These are phyloP conservation scores for Lochmaea crataegi DNA, from an alignment of 2,888 invertebrate genomes.

Conservation along the genomic window DNA sequence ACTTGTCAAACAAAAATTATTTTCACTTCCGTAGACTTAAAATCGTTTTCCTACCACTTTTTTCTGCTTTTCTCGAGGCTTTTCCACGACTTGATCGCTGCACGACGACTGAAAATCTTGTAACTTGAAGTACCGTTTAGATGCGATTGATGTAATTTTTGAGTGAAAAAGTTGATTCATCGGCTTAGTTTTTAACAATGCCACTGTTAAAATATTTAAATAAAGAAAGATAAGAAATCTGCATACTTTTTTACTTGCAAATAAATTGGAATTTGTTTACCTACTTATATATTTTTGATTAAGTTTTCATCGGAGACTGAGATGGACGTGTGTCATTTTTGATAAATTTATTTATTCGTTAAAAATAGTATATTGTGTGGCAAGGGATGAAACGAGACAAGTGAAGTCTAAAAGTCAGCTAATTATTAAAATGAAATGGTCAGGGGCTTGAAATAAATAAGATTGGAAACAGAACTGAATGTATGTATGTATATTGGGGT, in stretches of 20 bases:
- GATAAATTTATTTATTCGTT: neutral
- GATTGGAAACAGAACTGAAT: too few species aligned
- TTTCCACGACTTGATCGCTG: neutral
- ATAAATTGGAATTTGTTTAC: constrained; percentile 1
- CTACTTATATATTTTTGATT: neutral
- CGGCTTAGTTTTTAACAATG: neutral
- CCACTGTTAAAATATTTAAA: constrained; percentile 1
- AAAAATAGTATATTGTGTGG: too few species aligned
- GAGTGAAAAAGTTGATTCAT: neutral
- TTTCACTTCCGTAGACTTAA: too few species aligned
- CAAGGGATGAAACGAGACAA: too few species aligned
- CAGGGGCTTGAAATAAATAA: too few species aligned
- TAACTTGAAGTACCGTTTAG: neutral
- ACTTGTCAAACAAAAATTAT: too few species aligned
- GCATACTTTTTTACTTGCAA: neutral
- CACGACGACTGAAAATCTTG: constrained; percentile 5
- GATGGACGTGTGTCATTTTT: neutral
- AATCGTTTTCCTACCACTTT: too few species aligned
- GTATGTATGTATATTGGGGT: too few species aligned
- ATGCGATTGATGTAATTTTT: neutral
- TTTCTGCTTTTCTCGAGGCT: neutral
- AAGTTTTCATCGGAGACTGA: neutral
- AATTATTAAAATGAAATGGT: too few species aligned
- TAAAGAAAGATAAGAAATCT: neutral
- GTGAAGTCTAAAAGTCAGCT: too few species aligned